Percentiles rank a stretch among this genome's conserved stretches.
Conservation (phyloP, 1,140 invertebrate species). For the Meloidogyne chitwoodi region DNA sequence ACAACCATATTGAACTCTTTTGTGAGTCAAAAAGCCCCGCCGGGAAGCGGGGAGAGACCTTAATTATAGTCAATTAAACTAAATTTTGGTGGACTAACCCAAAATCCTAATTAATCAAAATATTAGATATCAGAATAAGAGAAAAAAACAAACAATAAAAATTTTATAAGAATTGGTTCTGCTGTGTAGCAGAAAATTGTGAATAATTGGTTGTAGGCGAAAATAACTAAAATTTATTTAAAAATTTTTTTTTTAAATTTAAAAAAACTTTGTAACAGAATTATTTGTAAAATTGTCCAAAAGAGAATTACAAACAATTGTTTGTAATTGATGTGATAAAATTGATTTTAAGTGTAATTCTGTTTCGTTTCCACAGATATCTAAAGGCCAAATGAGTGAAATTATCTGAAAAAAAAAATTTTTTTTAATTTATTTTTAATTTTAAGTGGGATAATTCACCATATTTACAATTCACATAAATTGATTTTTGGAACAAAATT, state of each 20-base stretch:
- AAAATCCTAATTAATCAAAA: no score
- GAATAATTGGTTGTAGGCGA: slow-evolving; percentile 12
- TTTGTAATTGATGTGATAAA: background rate
- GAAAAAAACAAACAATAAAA: background rate
- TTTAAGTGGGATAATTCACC: no score
- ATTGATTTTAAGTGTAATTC: background rate
- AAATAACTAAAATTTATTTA: background rate
- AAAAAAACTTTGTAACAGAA: background rate
- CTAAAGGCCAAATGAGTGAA: slow-evolving; percentile 14
- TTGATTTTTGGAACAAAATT: no score
- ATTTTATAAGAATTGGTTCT: background rate
- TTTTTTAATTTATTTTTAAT: background rate
- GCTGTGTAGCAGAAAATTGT: slow-evolving; percentile 10
- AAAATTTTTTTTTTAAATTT: background rate
- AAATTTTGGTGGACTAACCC: no score
- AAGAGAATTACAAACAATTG: slow-evolving; percentile 9
- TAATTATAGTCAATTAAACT: no score
- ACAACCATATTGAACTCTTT: no score
- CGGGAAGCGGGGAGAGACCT: no score
- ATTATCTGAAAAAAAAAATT: background rate
- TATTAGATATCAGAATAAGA: no score
- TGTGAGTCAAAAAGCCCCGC: no score
- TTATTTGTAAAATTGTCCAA: background rate
- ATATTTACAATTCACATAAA: no score
- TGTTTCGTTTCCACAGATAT: slow-evolving; percentile 3